phyloP scores from a whole-genome alignment of 2,797 vertebrate genomes.

The Lemur catta region DNA sequence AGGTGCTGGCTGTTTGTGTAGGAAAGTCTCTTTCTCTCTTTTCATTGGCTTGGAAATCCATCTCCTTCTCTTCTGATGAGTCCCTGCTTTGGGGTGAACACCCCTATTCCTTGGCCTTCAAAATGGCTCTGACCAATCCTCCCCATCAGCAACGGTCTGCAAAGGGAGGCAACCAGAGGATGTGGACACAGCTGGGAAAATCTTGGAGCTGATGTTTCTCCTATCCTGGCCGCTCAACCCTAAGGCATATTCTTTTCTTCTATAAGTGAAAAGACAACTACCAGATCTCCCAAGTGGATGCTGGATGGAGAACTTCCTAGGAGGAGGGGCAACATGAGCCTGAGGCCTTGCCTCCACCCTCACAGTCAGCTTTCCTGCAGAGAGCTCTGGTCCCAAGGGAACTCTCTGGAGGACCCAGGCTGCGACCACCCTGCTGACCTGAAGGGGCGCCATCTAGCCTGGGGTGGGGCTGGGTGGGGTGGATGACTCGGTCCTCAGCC shows the following conservation, averaged over 20 bases:
- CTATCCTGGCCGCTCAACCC: not conserved
- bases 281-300: not conserved
- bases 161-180: not conserved
- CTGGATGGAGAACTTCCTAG: not conserved
- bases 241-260: not conserved
- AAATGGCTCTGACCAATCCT: not conserved
- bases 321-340: not conserved
- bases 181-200: not conserved
- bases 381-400: not conserved
- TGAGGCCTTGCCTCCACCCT: not conserved
- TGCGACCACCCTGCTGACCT: not conserved
- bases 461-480: no score
- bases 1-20: not conserved
- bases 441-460: not conserved
- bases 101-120: not conserved
- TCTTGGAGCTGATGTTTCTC: not conserved
- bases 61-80: not conserved
- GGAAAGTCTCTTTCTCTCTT: not conserved
- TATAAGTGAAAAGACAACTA: not conserved
- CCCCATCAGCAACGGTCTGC: not conserved
- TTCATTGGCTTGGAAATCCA: not conserved
- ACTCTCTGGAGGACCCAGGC: no score
- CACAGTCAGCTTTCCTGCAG: rapidly evolving
- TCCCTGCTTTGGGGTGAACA: not conserved
- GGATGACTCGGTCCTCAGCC: rapidly evolving